These are phyloP conservation scores for Anniella stebbinsi DNA, from an alignment of 2,797 vertebrate species.

Conservation along the genomic window DNA sequence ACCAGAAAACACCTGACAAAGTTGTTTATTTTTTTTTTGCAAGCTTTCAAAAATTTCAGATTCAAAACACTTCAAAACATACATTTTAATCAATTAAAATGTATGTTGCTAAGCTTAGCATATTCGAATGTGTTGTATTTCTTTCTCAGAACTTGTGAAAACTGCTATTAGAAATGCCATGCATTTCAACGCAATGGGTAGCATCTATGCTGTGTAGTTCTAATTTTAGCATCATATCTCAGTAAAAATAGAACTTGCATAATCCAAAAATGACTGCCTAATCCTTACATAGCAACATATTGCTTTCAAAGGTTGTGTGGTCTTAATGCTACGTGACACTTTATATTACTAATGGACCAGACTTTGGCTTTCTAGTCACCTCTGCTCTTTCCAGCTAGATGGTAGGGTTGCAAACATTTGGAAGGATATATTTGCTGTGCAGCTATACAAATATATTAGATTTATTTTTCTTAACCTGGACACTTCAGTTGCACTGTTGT, in stretches of 20 bases:
- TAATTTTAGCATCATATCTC: neutral
- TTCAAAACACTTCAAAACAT: neutral
- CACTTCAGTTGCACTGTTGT: constrained; percentile 32
- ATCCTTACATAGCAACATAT: constrained; percentile 24
- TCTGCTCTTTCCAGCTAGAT: constrained; percentile 28
- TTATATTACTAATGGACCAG: neutral
- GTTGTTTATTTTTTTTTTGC: neutral
- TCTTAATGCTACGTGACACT: neutral
- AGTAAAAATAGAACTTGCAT: constrained; percentile 38
- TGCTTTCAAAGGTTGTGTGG: constrained; percentile 16
- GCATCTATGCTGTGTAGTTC: neutral
- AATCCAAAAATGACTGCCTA: neutral
- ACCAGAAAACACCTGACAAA: too few species aligned
- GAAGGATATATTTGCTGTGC: constrained; percentile 39
- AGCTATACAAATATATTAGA: constrained; percentile 37
- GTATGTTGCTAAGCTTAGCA: constrained; percentile 1
- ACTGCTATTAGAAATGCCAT: neutral
- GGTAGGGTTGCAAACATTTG: constrained; percentile 14
- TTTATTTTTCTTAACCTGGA: constrained; percentile 36
- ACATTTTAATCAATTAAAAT: too few species aligned
- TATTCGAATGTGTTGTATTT: neutral
- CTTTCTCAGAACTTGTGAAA: neutral
- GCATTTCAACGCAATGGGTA: neutral
- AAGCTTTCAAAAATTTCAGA: neutral
- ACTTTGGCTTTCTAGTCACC: constrained; percentile 32